A percentile compares a stretch with the other conserved stretches of the same genome.
phyloP scores from a whole-genome alignment of 2,113 vertebrate genomes.

The Albula glossodonta region DNA sequence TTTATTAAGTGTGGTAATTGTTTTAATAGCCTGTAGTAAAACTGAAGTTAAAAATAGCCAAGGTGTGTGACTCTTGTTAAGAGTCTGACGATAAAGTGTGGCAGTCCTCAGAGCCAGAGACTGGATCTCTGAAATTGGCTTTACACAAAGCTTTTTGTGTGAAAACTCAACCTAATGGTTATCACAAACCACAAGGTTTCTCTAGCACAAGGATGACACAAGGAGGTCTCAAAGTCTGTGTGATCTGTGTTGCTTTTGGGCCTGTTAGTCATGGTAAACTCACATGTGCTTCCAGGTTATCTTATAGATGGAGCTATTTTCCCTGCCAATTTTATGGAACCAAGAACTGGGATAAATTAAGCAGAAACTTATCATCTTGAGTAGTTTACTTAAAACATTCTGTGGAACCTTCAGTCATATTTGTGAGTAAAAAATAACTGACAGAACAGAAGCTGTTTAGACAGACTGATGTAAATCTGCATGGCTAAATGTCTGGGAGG shows the following conservation, averaged over 20 bases:
- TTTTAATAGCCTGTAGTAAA: conserved; percentile 29
- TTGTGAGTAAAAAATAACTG: background rate
- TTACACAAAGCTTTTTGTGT: background rate
- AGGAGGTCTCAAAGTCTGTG: background rate
- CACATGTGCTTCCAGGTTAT: conserved; percentile 5
- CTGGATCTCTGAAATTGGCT: background rate
- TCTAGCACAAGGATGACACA: background rate
- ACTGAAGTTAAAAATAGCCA: conserved; percentile 32
- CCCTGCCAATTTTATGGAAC: background rate
- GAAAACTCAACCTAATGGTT: background rate
- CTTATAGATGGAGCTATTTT: conserved; percentile 18
- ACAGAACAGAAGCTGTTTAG: conserved; percentile 24
- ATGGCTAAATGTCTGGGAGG: conserved; percentile 34
- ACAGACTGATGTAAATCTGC: conserved; percentile 31
- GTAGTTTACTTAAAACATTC: conserved; percentile 5
- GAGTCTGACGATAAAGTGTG: conserved; percentile 12
- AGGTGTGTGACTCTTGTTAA: conserved; percentile 30
- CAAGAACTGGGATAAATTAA: background rate
- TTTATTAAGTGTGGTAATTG: conserved; percentile 36
- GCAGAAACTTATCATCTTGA: background rate
- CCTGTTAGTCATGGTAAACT: background rate
- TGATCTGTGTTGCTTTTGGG: background rate
- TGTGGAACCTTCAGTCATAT: background rate
- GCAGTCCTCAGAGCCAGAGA: background rate
- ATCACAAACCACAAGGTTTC: background rate